Percentiles rank a stretch among this genome's conserved stretches.
Evolutionary conservation across 2,888 invertebrate species (phyloP).

Genomic region (Sacculina carcini): DNA sequence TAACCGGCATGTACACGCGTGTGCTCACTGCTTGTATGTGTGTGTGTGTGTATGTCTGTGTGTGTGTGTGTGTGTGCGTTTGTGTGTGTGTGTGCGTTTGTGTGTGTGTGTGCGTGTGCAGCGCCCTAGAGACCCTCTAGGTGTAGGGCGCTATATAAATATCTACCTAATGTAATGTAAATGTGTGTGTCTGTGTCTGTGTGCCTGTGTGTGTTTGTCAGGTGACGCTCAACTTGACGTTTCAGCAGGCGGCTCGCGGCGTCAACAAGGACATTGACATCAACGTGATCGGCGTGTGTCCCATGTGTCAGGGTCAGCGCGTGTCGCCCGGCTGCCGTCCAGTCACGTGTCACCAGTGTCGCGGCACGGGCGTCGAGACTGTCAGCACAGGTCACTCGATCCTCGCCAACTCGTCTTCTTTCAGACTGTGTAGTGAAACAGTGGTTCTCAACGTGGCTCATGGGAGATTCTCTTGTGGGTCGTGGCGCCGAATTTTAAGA

Average conservation of each 20-base stretch:
- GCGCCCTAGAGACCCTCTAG: too few species aligned
- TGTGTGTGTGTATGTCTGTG: too few species aligned
- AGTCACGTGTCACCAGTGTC: conserved; percentile 59
- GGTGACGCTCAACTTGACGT: conserved; percentile 63
- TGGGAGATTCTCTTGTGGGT: too few species aligned
- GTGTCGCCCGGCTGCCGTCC: conserved; percentile 80
- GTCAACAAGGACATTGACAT: conserved; percentile 74
- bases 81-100: too few species aligned
- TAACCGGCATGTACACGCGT: background rate
- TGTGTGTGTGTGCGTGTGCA: background rate
- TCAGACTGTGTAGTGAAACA: too few species aligned
- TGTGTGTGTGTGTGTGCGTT: background rate
- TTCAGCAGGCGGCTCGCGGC: conserved; percentile 71
- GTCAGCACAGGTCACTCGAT: conserved; percentile 34
- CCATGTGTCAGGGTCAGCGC: conserved; percentile 56
- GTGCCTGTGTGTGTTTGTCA: too few species aligned
- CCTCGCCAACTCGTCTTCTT: background rate
- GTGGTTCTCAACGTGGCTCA: too few species aligned
- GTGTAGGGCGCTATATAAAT: too few species aligned
- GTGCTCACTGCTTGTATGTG: too few species aligned
- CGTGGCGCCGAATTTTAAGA: too few species aligned
- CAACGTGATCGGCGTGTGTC: conserved; percentile 77
- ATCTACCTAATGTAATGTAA: too few species aligned
- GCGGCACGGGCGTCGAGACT: conserved; percentile 72
- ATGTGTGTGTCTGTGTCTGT: too few species aligned